Evolutionary conservation across 2,888 invertebrate genomes (phyloP).

Genomic region (Argyra leucocephala): DNA sequence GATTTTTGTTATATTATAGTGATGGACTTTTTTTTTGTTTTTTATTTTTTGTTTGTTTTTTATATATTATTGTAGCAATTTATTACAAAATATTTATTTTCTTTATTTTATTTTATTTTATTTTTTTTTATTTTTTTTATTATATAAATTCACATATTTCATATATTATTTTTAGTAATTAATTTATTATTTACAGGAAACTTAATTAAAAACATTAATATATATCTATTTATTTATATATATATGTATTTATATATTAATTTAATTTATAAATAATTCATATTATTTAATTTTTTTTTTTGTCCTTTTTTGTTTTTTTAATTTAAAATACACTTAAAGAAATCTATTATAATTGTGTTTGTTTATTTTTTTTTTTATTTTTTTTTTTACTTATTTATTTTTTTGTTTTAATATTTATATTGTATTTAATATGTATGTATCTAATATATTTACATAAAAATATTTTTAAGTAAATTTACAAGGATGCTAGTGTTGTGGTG

Average conservation of each 20-base stretch:
- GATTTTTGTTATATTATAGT: neutral
- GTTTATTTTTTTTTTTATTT: too few species aligned
- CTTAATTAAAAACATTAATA: slow-evolving; percentile 13
- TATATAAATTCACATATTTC: slow-evolving; percentile 10
- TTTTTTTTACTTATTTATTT: too few species aligned
- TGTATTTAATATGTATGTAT: neutral
- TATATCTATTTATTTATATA: too few species aligned
- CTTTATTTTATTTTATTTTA: slow-evolving; percentile 10
- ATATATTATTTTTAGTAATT: slow-evolving; percentile 13
- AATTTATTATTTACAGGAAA: slow-evolving; percentile 4
- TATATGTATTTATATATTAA: too few species aligned
- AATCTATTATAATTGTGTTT: neutral
- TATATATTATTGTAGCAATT: slow-evolving; percentile 2
- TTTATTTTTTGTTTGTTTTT: neutral
- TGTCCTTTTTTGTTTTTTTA: slow-evolving; percentile 22
- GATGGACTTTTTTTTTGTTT: neutral
- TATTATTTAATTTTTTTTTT: slow-evolving; percentile 17
- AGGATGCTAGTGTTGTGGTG: neutral
- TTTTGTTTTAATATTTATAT: neutral
- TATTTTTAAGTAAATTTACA: neutral
- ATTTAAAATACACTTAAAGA: slow-evolving; percentile 30
- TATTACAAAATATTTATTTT: slow-evolving; percentile 9
- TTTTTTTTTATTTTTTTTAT: slow-evolving; percentile 13
- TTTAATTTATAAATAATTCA: slow-evolving; percentile 15
- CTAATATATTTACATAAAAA: neutral